Percentiles rank a stretch among this genome's conserved stretches.
Evolutionary conservation across 2,888 invertebrate species (phyloP).

Genomic region (Hemithea aestivaria): DNA sequence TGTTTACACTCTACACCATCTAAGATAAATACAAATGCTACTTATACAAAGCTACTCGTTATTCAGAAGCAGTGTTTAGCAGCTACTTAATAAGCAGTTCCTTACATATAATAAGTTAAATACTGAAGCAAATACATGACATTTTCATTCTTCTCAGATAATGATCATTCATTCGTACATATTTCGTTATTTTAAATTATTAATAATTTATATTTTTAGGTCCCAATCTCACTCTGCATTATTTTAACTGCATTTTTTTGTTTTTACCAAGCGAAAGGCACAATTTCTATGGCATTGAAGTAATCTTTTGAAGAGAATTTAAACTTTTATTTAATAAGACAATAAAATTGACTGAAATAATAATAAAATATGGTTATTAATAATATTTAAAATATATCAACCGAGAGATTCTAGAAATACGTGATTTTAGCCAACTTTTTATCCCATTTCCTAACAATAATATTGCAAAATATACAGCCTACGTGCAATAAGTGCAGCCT

Average conservation of each 20-base stretch:
- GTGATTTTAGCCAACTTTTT: not conserved
- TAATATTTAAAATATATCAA: conserved; percentile 1
- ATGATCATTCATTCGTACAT: no score
- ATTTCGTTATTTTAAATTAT: not conserved
- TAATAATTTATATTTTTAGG: conserved; percentile 5
- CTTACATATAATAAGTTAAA: no score
- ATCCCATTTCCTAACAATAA: not conserved
- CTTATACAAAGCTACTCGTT: no score
- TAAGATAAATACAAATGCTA: no score
- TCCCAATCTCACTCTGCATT: conserved; percentile 7
- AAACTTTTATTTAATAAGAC: not conserved
- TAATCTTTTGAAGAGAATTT: not conserved
- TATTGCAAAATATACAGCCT: not conserved
- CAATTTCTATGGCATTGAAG: conserved; percentile 14
- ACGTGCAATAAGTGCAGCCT: conserved; percentile 2
- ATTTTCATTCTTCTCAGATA: no score
- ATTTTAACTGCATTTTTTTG: not conserved
- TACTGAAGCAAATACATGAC: no score
- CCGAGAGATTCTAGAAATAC: conserved; percentile 4
- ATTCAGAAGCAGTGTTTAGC: no score
- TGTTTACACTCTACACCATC: no score
- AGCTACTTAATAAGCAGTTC: not conserved
- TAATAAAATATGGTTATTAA: conserved; percentile 2
- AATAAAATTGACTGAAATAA: not conserved
- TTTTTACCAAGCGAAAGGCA: conserved; percentile 10